phyloP scores from a whole-genome alignment of 2,888 invertebrate species.

The Leptopilina drosophilae region DNA sequence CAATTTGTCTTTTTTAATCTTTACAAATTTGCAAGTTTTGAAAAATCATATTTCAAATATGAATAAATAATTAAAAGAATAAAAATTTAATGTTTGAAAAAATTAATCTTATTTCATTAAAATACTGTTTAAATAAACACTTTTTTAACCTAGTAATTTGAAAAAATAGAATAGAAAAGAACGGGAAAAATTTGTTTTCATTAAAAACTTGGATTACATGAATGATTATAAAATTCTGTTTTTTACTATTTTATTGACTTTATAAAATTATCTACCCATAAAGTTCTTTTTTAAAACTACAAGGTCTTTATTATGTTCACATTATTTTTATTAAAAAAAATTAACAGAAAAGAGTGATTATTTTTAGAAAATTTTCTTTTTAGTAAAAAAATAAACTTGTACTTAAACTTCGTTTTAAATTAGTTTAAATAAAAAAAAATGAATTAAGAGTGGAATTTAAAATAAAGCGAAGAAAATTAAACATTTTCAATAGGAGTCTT shows the following conservation, averaged over 20 bases:
- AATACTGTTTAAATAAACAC: background rate
- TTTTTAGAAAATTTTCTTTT: conserved; percentile 2
- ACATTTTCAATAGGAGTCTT: background rate
- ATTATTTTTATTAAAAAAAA: background rate
- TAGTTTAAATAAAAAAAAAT: too few relatives aligned
- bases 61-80: too few relatives aligned
- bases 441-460: background rate
- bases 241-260: background rate
- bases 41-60: too few relatives aligned
- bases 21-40: too few relatives aligned
- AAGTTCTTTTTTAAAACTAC: conserved; percentile 12
- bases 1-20: too few relatives aligned
- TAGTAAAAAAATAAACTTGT: background rate
- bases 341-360: background rate
- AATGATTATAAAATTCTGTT: background rate
- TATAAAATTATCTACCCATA: background rate
- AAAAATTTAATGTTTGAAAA: too few relatives aligned
- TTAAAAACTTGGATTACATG: background rate
- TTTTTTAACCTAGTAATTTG: background rate
- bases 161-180: too few relatives aligned
- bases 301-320: background rate
- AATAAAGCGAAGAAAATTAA: background rate
- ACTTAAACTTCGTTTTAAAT: too few relatives aligned
- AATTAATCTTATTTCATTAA: too few relatives aligned
- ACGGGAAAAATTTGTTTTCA: background rate